These are phyloP conservation scores for Pachyuromys duprasi DNA, from an alignment of 2,797 vertebrate species.

Conservation along the genomic window DNA sequence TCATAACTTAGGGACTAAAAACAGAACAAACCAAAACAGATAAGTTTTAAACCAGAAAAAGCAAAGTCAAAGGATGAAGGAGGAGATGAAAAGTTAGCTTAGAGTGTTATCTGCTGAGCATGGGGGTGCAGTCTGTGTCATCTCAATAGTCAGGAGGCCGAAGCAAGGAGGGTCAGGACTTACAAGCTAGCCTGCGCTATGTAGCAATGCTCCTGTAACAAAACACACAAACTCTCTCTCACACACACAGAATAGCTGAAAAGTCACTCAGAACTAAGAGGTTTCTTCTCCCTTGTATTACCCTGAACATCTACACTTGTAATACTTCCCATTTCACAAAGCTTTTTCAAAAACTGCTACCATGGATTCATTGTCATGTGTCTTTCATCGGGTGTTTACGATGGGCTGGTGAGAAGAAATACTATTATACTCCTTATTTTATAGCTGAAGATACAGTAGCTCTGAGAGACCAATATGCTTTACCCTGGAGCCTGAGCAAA, in stretches of 20 bases:
- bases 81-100: slow-evolving; percentile 39
- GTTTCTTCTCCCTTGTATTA: background rate
- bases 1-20: background rate
- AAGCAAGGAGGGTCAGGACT: background rate
- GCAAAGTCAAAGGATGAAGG: background rate
- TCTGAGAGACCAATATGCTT: background rate
- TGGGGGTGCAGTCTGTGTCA: background rate
- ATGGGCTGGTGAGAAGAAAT: background rate
- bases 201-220: background rate
- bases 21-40: background rate
- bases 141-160: background rate
- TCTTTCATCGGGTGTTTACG: background rate
- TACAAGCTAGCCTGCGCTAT: background rate
- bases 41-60: background rate
- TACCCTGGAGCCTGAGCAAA: background rate
- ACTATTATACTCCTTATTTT: background rate
- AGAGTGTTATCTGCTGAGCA: background rate
- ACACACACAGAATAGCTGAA: background rate
- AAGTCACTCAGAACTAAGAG: background rate
- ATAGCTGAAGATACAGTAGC: slow-evolving; percentile 1
- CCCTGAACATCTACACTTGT: background rate
- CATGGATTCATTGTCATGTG: background rate
- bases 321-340: background rate
- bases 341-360: background rate
- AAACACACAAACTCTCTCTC: background rate